A percentile compares a stretch with the other conserved stretches of the same genome.
Evolutionary conservation across 2,888 invertebrate species (phyloP).

Genomic region (Agonopterix alstromeriana): DNA sequence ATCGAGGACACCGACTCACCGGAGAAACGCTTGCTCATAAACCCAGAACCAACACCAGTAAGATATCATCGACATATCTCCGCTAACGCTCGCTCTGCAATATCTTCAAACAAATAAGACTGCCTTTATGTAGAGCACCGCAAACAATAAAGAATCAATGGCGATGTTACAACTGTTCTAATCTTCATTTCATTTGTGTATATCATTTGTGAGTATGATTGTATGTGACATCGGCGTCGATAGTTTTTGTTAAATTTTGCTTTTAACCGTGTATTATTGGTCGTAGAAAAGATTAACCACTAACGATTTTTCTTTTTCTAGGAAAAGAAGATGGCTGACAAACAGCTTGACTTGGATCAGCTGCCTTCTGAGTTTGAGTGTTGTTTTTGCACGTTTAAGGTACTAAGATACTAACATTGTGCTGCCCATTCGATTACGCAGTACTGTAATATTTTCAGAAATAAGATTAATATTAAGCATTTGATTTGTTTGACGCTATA

Average conservation of each 20-base stretch:
- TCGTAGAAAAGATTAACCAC: constrained; percentile 16
- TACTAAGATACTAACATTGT: constrained; percentile 73
- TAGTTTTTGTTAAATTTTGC: not conserved
- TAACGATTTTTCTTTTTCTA: constrained; percentile 71
- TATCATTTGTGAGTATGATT: too few relatives aligned
- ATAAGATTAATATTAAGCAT: not conserved
- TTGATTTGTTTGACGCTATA: constrained; percentile 3
- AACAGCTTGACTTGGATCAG: constrained; percentile 89
- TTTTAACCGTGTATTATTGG: too few relatives aligned
- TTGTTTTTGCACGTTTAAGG: constrained; percentile 98
- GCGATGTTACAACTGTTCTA: not conserved
- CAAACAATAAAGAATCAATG: not conserved
- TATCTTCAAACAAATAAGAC: constrained; percentile 1
- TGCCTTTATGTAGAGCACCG: constrained; percentile 4
- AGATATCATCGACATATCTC: constrained; percentile 34
- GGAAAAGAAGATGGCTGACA: constrained; percentile 83
- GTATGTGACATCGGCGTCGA: not conserved
- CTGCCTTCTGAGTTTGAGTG: constrained; percentile 97
- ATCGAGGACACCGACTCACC: constrained; percentile 62
- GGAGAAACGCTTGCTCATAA: constrained; percentile 73
- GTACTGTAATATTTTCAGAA: too few relatives aligned
- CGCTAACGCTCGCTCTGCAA: constrained; percentile 14
- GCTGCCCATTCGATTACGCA: not conserved
- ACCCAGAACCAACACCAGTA: constrained; percentile 72
- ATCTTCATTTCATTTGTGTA: not conserved